These are phyloP conservation scores for Bothrops alternatus DNA, from an alignment of 2,797 vertebrate species.

Conservation along the genomic window DNA sequence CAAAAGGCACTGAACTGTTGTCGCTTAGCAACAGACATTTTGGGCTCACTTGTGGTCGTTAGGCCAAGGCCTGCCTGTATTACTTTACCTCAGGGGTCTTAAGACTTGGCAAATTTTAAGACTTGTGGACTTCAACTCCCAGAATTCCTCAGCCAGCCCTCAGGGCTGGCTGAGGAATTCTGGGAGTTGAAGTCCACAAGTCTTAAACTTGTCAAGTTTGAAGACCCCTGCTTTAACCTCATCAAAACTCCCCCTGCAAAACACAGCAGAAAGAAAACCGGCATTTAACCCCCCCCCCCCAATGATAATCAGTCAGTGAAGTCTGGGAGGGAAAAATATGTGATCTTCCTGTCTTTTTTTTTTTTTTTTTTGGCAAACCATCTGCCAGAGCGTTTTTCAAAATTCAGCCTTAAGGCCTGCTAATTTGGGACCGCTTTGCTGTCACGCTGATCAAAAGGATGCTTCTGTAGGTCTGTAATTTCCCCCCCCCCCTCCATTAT, in stretches of 20 bases:
- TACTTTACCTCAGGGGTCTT: neutral
- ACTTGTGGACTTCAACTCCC: no score
- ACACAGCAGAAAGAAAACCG: no score
- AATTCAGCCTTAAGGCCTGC: neutral
- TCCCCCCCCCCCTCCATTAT: neutral
- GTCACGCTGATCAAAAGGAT: neutral
- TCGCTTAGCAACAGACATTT: neutral
- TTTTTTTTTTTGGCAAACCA: neutral
- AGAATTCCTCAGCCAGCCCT: no score
- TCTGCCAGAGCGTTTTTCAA: neutral
- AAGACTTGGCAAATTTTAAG: no score
- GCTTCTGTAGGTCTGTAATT: neutral
- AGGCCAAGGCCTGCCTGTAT: neutral
- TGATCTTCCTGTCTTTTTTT: neutral
- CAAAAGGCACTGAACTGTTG: neutral
- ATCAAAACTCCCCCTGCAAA: neutral
- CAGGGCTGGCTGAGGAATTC: no score
- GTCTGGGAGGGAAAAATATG: no score
- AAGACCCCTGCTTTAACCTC: neutral
- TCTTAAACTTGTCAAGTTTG: no score
- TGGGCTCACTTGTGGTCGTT: neutral
- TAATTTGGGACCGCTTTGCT: neutral
- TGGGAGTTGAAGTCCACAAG: no score
- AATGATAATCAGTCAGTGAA: neutral
- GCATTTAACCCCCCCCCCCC: neutral